phyloP scores from a whole-genome alignment of 2,113 vertebrate species.

The Myxocyprinus asiaticus region DNA sequence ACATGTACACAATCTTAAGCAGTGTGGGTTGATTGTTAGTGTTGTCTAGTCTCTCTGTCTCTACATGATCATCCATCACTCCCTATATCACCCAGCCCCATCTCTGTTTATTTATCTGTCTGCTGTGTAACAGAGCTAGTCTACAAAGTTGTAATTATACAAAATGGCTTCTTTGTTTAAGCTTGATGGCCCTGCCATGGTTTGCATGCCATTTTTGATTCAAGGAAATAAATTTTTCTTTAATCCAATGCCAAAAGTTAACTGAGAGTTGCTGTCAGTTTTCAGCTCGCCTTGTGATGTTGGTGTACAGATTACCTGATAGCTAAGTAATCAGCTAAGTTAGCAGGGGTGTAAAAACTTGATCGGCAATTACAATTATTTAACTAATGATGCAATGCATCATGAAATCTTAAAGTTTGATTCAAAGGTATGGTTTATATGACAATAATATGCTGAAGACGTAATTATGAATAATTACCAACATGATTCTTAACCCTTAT shows the following conservation, averaged over 20 bases:
- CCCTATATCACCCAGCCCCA: background rate
- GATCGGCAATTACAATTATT: background rate
- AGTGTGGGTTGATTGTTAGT: background rate
- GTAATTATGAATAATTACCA: no score
- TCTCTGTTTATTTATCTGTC: conserved; percentile 12
- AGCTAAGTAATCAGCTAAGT: background rate
- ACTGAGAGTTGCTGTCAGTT: no score
- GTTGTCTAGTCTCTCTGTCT: conserved; percentile 41
- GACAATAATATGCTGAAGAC: no score
- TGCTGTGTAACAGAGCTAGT: background rate
- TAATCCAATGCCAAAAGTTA: no score
- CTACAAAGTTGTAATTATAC: background rate
- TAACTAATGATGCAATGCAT: background rate
- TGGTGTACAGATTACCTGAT: no score
- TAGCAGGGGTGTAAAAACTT: background rate
- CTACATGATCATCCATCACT: conserved; percentile 20
- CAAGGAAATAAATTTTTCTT: no score
- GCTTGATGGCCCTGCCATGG: background rate
- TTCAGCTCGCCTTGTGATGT: no score
- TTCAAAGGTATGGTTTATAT: no score
- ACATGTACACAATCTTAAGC: background rate
- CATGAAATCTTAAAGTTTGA: background rate
- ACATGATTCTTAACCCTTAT: no score
- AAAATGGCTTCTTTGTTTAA: conserved; percentile 2
- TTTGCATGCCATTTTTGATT: background rate